phyloP scores from a whole-genome alignment of 2,797 vertebrate species.

The Artibeus jamaicensis region DNA sequence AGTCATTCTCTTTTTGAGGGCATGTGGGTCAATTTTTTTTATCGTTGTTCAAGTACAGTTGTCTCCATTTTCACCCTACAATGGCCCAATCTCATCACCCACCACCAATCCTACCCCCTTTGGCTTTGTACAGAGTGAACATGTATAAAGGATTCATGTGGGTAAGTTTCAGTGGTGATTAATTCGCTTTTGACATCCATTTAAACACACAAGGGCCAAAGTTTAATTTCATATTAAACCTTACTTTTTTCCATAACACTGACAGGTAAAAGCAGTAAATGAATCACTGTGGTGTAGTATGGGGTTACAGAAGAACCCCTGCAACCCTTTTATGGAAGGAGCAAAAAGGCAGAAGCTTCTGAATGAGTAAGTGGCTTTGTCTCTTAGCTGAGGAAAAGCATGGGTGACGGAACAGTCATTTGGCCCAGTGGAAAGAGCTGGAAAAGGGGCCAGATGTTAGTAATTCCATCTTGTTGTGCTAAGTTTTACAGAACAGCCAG shows the following conservation, averaged over 20 bases:
- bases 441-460: not conserved
- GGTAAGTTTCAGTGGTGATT: constrained; percentile 64
- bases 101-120: too few relatives aligned
- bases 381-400: not conserved
- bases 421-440: not conserved
- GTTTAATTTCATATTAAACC: constrained; percentile 62
- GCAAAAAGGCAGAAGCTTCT: not conserved
- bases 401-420: constrained; percentile 25
- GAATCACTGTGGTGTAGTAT: not conserved
- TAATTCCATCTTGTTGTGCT: constrained; percentile 31
- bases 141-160: constrained; percentile 36
- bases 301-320: not conserved
- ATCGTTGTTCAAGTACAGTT: not conserved
- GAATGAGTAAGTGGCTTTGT: not conserved
- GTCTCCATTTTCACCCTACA: too few relatives aligned
- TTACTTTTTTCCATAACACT: not conserved
- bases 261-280: constrained; percentile 38
- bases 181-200: constrained; percentile 58
- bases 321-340: not conserved
- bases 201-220: constrained; percentile 52
- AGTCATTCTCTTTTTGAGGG: constrained; percentile 76
- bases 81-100: too few relatives aligned
- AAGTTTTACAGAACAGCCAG: constrained; percentile 16
- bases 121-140: too few relatives aligned
- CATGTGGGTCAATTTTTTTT: constrained; percentile 60